Base-by-base conservation (phyloP, 1,140 invertebrate species). In the Sitophilus oryzae region DNA sequence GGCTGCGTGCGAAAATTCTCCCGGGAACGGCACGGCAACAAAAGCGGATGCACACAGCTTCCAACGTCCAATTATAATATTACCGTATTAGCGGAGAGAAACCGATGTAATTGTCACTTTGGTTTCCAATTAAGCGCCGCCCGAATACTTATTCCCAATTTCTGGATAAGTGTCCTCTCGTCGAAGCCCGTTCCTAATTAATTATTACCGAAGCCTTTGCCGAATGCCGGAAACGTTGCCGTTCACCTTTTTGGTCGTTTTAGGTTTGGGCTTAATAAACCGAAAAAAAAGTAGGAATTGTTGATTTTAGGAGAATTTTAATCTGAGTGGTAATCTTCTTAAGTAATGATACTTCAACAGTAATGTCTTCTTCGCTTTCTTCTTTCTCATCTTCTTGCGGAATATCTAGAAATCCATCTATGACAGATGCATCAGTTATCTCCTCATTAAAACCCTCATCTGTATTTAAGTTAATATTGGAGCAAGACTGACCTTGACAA, bases 51-150 rank as follows among this genome's bases (percentile, higher is more conserved):
- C 38, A 40, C 38, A 20, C 14, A 20, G 14, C 38, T 14, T 14
- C 5, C 5, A 14, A 20, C 38, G 38, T 40, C 38, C 38, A 40
- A 40, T 40, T 40, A 40, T 40, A 40, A 40, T 40, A 40, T 40
- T 40, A 40, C 38, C 38, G 18, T 5, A 20, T 40, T 40, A 40
- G n/a, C 38, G 38, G 5, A 5, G 14, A 40, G 38, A 5, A 5
- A 14, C 5, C 8, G 38, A 15, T 40, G 38, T 40, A 40, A 40
- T 40, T 40, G 38, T 40, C 38, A 40, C 38, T 40, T 40, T 14
- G 38, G 38, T 20, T 40, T 40, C 38, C 38, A 40, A 40, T 40
- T 40, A 40, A 40, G 18, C 38, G 5, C n/a, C 5, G n/a, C 5
- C 19, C 5, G 38, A 14, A 20, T 11, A 30, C 25, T 15, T 40